Conservation (phyloP, 92 coral and sea anemone genomes). For the Palythoa grandis region DNA sequence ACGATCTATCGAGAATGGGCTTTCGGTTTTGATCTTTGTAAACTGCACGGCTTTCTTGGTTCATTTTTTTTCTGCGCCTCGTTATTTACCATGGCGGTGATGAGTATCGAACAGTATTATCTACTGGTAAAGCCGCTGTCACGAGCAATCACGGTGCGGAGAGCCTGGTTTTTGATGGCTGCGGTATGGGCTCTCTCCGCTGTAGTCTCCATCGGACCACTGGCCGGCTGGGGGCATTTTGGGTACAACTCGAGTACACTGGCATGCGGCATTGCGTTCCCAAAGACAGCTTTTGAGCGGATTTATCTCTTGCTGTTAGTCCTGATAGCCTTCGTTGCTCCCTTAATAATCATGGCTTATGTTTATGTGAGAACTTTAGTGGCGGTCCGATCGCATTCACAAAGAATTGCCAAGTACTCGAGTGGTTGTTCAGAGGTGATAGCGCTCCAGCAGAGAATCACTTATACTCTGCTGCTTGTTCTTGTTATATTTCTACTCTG, state of each 20-base stretch:
- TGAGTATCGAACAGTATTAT: constrained; percentile 89
- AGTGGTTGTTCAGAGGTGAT: constrained; percentile 79
- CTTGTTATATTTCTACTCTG: constrained; percentile 76
- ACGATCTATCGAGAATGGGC: constrained; percentile 81
- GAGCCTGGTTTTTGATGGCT: constrained; percentile 78
- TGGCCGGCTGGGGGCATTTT: constrained; percentile 86
- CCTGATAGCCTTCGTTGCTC: constrained; percentile 69
- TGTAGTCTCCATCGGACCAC: constrained; percentile 74
- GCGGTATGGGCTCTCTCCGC: constrained; percentile 66
- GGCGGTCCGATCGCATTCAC: constrained; percentile 78
- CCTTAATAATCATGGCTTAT: constrained; percentile 79
- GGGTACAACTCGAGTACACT: constrained; percentile 82
- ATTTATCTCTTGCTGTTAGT: constrained; percentile 72
- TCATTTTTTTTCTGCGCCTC: constrained; percentile 88
- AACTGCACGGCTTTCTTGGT: constrained; percentile 86
- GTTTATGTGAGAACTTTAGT: constrained; percentile 77
- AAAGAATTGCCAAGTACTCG: constrained; percentile 73
- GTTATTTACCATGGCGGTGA: constrained; percentile 80
- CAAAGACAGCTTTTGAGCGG: constrained; percentile 67
- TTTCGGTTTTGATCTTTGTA: constrained; percentile 73
- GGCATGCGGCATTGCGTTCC: constrained; percentile 82
- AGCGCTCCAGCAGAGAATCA: constrained; percentile 80
- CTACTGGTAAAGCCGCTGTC: constrained; percentile 85
- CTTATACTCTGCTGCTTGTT: constrained; percentile 77
- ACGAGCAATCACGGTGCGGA: constrained; percentile 73